Conservation (phyloP, 1,140 invertebrate genomes). For the Papilio dardanus region DNA sequence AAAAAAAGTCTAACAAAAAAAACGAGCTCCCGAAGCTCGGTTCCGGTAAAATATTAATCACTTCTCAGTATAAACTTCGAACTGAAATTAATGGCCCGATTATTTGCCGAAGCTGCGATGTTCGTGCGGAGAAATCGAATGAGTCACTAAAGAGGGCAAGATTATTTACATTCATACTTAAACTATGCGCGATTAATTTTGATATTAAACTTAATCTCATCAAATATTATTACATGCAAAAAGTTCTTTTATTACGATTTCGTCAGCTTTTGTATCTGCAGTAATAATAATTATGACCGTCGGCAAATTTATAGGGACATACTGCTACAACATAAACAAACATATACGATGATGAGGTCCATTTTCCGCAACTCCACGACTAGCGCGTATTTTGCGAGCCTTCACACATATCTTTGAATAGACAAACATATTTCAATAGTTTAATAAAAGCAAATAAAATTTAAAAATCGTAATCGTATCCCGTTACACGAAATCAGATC, state of each 20-base stretch:
- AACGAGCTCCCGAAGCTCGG: slow-evolving; percentile 7
- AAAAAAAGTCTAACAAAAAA: slow-evolving; percentile 31
- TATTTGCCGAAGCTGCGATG: slow-evolving; percentile 29
- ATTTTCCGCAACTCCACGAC: no score
- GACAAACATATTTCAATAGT: neutral
- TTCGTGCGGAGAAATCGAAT: slow-evolving; percentile 30
- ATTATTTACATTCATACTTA: slow-evolving; percentile 33
- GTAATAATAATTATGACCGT: neutral
- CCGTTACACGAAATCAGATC: neutral
- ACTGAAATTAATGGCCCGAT: slow-evolving; percentile 34
- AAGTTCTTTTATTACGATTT: no score
- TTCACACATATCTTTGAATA: no score
- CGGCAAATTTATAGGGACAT: no score
- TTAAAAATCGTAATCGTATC: neutral
- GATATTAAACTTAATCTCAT: neutral
- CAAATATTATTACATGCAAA: neutral
- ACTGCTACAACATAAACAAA: no score
- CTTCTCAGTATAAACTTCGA: slow-evolving; percentile 31
- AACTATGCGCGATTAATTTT: neutral
- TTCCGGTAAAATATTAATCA: slow-evolving; percentile 34
- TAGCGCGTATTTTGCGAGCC: no score
- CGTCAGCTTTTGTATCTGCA: neutral
- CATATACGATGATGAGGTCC: no score
- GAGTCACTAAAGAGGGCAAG: slow-evolving; percentile 27
- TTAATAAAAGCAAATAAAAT: neutral